Evolutionary conservation across 2,888 invertebrate genomes (phyloP), one percentile per base, ranked within the genome.

Genomic region (Cinara cedri): DNA sequence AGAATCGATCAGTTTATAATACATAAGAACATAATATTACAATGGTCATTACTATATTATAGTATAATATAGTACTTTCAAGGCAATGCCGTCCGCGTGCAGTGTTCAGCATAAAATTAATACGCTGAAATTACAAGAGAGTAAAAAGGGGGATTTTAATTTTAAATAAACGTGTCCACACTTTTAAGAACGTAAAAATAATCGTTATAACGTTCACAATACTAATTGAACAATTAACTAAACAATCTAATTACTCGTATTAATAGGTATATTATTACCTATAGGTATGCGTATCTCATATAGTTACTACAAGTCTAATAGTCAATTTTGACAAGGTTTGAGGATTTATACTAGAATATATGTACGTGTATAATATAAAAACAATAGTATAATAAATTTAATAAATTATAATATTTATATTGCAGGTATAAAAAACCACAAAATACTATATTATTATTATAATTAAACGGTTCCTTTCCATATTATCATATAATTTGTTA

Each of bases 161-260:
- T 57, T 57, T n/a, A n/a, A n/a, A n/a, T 14, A 55, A 57, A 71
- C 44, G 24, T 57, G 24, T 46, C 42, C 13, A 4, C 42, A 16
- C 3, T 57, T 57, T 71, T 57, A 71, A 57, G 44, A 71, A 71
- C 44, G 24, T 13, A 34, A n/a, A n/a, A 55, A 55, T 71, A 71
- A 55, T 42, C 42, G 21, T 21, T 19, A 2, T 71, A 44, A 9
- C 44, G 55, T 24, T 24, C 24, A 71, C 34, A 57, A 57, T n/a
- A 71, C 62, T 72, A 72, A 72, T 62, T 72, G 72, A 34, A 24
- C 62, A 72, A 72, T 72, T 72, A 62, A 62, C 46, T 13, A 62
- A 72, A 26, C 16, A 34, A 62, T 72, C 62, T 72, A 62, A 62
- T 72, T 72, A 62, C 49, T 19, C 4, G 6, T 26, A 26, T 6